These are phyloP conservation scores for Eristalinus sepulchralis DNA, from an alignment of 2,888 invertebrate species.

Conservation along the genomic window DNA sequence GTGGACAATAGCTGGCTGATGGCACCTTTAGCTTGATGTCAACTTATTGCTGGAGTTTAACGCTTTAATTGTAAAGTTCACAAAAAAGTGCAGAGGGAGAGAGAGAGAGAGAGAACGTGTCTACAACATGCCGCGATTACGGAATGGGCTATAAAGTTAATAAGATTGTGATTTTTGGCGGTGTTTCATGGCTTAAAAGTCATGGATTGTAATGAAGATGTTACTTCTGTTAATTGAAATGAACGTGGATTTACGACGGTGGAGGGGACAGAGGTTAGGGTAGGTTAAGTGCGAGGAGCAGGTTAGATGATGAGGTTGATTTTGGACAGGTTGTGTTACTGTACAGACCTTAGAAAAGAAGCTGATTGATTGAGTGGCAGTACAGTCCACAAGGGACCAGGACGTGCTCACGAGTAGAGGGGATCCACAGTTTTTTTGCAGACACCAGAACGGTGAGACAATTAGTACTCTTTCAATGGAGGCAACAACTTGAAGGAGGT, in stretches of 20 bases:
- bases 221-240: neutral
- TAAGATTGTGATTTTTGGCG: constrained; percentile 20
- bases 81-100: constrained; percentile 4
- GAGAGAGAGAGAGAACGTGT: neutral
- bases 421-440: no score
- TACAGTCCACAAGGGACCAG: no score
- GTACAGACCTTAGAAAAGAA: no score
- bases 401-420: no score
- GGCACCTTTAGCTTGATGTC: constrained; percentile 38
- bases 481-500: no score
- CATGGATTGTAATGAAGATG: neutral
- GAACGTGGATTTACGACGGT: neutral
- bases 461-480: no score
- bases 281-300: neutral
- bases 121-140: constrained; percentile 7
- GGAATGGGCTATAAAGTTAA: constrained; percentile 50
- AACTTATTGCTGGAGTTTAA: constrained; percentile 50
- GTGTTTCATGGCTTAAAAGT: neutral
- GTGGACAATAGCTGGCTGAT: constrained; percentile 35
- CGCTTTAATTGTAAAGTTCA: constrained; percentile 52
- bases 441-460: no score
- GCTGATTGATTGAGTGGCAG: no score
- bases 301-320: neutral
- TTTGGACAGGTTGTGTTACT: no score
- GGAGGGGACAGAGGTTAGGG: neutral